Evolutionary conservation across 2,888 invertebrate species (phyloP).

Genomic region (Drosophila koepferae): DNA sequence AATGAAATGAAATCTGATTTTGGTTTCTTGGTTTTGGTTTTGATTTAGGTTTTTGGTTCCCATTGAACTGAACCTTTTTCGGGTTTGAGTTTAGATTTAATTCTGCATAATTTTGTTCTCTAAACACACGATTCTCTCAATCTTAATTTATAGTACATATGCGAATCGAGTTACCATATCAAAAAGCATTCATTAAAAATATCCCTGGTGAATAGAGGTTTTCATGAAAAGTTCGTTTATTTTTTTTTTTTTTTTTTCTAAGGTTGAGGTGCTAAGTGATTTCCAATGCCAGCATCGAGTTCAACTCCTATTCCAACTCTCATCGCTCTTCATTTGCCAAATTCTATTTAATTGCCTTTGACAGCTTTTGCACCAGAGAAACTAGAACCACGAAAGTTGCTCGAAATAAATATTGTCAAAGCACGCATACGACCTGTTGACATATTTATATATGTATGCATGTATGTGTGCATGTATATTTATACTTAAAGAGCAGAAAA

Average conservation of each 20-base stretch:
- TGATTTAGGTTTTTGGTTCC: not conserved
- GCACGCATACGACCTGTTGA: slow-evolving; percentile 64
- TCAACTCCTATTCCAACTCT: not conserved
- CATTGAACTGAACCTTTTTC: not conserved
- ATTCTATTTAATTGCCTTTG: slow-evolving; percentile 20
- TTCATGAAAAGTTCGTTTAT: not conserved
- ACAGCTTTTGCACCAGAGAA: not conserved
- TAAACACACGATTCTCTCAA: not conserved
- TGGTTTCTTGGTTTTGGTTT: not conserved
- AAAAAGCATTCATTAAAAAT: not conserved
- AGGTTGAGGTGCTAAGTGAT: not conserved
- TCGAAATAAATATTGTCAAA: not conserved
- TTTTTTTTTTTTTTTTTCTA: too few relatives aligned
- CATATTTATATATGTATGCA: too few relatives aligned
- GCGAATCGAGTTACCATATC: not conserved
- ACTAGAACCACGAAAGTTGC: slow-evolving; percentile 8
- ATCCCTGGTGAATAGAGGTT: not conserved
- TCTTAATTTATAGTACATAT: not conserved
- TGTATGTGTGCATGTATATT: too few relatives aligned
- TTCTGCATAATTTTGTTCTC: not conserved
- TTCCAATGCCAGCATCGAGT: not conserved
- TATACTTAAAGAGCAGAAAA: too few relatives aligned
- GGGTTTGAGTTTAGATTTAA: not conserved
- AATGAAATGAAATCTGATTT: slow-evolving; percentile 2
- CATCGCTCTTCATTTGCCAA: slow-evolving; percentile 14